These are phyloP conservation scores for Nemopilema nomurai DNA, from an alignment of 30 jellyfish, hydroid and myxozoan genomes.

Conservation along the genomic window DNA sequence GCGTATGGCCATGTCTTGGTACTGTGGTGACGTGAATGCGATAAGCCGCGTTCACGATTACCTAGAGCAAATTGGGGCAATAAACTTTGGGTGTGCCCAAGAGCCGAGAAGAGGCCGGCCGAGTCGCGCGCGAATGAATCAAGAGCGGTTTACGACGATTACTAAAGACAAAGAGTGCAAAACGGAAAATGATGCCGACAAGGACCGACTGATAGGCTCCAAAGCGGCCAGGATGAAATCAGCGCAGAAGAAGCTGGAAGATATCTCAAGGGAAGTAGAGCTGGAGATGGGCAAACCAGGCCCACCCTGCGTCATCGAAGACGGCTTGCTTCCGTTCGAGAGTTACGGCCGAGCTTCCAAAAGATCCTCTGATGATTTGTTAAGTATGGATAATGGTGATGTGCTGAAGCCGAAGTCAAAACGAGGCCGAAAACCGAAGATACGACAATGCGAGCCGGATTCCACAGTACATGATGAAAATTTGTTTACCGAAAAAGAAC, in stretches of 20 bases:
- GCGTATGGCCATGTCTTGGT: constrained; percentile 64
- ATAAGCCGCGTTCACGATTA: constrained; percentile 70
- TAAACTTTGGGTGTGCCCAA: constrained; percentile 65
- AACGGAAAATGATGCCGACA: neutral
- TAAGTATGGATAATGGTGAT: neutral
- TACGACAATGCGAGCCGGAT: constrained; percentile 52
- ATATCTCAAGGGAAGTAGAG: constrained; percentile 46
- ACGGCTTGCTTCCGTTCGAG: neutral
- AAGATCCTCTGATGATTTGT: neutral
- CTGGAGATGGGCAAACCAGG: constrained; percentile 49
- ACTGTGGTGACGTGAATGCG: constrained; percentile 71
- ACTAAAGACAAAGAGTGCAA: constrained; percentile 2
- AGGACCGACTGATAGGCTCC: neutral
- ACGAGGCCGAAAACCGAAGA: constrained; percentile 50
- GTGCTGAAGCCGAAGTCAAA: constrained; percentile 24
- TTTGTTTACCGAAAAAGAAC: constrained; percentile 22
- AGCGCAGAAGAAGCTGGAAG: constrained; percentile 48
- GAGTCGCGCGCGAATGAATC: constrained; percentile 61
- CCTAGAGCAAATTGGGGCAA: constrained; percentile 71
- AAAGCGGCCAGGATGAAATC: constrained; percentile 51
- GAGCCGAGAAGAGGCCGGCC: constrained; percentile 70
- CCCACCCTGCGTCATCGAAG: neutral
- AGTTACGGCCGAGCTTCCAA: neutral
- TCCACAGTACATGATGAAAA: constrained; percentile 48
- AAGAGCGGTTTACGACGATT: constrained; percentile 29